Evolutionary conservation across 2,797 vertebrate genomes (phyloP), one percentile per base, ranked within the genome.

Genomic region (Bryconaethiops microstoma): DNA sequence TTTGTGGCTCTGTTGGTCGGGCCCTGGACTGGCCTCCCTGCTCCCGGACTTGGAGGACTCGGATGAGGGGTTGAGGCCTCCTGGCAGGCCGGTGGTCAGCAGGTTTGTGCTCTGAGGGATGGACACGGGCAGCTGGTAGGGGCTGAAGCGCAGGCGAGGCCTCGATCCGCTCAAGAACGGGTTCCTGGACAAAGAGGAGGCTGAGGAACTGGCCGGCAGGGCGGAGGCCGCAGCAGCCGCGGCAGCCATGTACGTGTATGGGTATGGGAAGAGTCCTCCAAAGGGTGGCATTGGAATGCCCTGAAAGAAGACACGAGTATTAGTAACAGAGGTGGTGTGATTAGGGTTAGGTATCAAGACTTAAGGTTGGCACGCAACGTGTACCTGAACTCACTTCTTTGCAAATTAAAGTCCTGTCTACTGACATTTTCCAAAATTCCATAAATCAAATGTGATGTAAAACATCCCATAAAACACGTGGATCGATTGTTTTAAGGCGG

Each of bases 221-320:
- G 96, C 96, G 0, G 97, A 97, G 74, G 97, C 96, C 0, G 97
- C 97, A 0, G 97, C 97, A 0, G 97, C 97, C 0, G 97, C 97
- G 0, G 97, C 97, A 0, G 98, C 97, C 97, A 99, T 99, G 91
- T 99, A 99, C 87, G 97, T 99, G 93, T 99, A 99, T 0, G 97
- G 97, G 77, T 98, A 99, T 1, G 98, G 97, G 88, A 99, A 99
- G 59, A 99, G 95, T 84, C 98, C 97, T 65, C 97, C 97, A 45
- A 99, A 99, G 2, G 97, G 95, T 90, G 97, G 97, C 97, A 99
- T 97, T 68, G 97, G 97, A 89, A 99, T 98, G 94, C 97, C 97
- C 98, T 99, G 94, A 0, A 79, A 75, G 19, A 48, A 82, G 42
- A 84, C 2, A 72, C n/a, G 21, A 59, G 73, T 2, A 60, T 84